Percentiles rank a stretch among this genome's conserved stretches.
These are phyloP conservation scores for Dicrostonyx torquatus DNA, from an alignment of 2,797 vertebrate genomes.

Conservation along the genomic window DNA sequence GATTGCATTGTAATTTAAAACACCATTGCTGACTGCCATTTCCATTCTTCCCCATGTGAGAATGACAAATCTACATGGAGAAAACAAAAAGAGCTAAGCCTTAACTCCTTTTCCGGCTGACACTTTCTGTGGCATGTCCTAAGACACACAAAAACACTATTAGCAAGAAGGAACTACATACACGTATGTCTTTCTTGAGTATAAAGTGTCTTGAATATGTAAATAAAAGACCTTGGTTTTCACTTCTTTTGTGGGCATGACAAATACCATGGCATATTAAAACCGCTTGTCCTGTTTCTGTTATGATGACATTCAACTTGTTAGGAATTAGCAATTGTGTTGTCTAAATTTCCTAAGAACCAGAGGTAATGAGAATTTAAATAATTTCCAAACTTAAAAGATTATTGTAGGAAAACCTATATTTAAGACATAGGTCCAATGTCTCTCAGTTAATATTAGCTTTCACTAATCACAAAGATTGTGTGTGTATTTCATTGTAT, in stretches of 20 bases:
- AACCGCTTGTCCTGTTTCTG: background rate
- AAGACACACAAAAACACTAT: background rate
- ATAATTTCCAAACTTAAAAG: constrained; percentile 14
- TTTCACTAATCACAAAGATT: constrained; percentile 3
- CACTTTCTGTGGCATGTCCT: background rate
- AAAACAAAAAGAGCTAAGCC: background rate
- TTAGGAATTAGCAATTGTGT: background rate
- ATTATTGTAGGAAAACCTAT: background rate
- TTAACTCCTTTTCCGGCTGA: background rate
- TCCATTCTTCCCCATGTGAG: background rate
- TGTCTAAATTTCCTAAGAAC: background rate
- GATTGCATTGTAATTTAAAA: background rate
- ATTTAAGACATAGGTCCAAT: background rate
- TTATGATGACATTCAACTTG: background rate
- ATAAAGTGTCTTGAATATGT: background rate
- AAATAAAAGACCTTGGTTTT: constrained; percentile 4
- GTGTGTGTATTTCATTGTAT: background rate
- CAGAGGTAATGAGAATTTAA: background rate
- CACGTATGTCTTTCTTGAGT: background rate
- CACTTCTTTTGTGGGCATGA: background rate
- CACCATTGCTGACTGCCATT: background rate
- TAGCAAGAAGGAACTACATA: background rate
- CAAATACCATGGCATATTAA: background rate
- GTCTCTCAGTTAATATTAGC: background rate
- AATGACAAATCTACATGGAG: background rate